A percentile compares a stretch with the other conserved stretches of the same genome.
phyloP scores from a whole-genome alignment of 2,888 invertebrate genomes.

The Amblyteles armatorius region DNA sequence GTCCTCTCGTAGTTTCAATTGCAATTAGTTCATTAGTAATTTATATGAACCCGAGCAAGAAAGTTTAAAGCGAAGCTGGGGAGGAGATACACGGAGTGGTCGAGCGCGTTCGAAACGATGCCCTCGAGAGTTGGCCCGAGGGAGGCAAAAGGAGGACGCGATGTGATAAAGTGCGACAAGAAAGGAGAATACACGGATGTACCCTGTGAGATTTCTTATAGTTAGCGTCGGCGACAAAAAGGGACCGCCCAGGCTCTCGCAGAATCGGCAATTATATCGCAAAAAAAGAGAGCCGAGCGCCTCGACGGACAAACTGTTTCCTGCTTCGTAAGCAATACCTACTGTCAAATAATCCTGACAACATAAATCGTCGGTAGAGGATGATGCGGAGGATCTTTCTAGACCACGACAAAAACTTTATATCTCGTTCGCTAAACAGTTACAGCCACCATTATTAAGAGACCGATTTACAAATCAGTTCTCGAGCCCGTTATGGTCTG shows the following conservation, averaged over 20 bases:
- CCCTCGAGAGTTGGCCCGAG: conserved; percentile 53
- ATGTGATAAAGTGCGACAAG: conserved; percentile 66
- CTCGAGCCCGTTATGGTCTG: conserved; percentile 22
- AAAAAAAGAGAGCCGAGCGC: conserved; percentile 71
- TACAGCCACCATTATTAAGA: conserved; percentile 30
- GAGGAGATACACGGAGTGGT: conserved; percentile 5
- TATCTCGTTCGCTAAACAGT: conserved; percentile 30
- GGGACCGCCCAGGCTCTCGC: conserved; percentile 75
- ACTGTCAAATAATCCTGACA: conserved; percentile 74
- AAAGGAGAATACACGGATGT: conserved; percentile 55
- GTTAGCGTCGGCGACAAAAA: conserved; percentile 73
- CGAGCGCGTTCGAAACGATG: conserved; percentile 49
- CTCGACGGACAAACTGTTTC: conserved; percentile 73
- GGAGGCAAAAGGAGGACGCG: conserved; percentile 66
- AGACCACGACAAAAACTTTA: conserved; percentile 42
- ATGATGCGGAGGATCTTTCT: conserved; percentile 11
- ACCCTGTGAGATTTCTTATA: conserved; percentile 71
- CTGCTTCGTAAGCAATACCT: conserved; percentile 75
- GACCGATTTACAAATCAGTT: conserved; percentile 46
- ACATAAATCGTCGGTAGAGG: conserved; percentile 73
- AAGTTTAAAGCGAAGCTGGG: conserved; percentile 14
- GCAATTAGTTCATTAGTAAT: conserved; percentile 7
- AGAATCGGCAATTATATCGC: conserved; percentile 80
- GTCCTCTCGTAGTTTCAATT: neutral
- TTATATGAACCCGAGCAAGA: neutral